phyloP scores from a whole-genome alignment of 2,797 vertebrate genomes.

The Artibeus lituratus region DNA sequence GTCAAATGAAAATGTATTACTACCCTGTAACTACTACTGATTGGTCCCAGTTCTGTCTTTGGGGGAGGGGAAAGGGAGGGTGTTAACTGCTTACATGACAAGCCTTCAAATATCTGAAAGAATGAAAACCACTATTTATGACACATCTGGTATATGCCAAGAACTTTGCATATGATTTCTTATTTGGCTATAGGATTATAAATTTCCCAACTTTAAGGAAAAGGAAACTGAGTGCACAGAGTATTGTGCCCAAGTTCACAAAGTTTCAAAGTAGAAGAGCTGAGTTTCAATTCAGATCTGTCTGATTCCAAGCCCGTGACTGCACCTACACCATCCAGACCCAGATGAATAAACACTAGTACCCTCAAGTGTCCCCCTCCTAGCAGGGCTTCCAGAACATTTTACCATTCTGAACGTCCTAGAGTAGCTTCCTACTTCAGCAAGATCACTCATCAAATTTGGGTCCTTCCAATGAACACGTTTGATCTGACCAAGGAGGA shows the following conservation, averaged over 20 bases:
- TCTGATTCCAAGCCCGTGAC: background rate
- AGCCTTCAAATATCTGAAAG: background rate
- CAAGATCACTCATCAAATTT: background rate
- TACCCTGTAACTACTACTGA: background rate
- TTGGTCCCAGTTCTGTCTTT: background rate
- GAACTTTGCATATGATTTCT: background rate
- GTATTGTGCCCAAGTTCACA: background rate
- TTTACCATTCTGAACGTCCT: background rate
- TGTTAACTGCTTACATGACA: background rate
- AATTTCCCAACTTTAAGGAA: background rate
- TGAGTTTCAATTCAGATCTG: background rate
- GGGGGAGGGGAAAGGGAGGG: rapidly evolving
- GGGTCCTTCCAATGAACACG: background rate
- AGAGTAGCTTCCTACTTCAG: background rate
- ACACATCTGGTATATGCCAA: background rate
- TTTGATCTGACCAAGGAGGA: background rate
- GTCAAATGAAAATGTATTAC: background rate
- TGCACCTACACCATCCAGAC: background rate
- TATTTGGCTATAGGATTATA: background rate
- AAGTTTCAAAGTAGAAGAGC: background rate
- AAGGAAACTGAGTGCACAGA: background rate
- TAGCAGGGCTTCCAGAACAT: background rate
- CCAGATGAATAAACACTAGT: background rate
- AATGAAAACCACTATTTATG: background rate
- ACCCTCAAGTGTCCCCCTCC: background rate